A percentile compares a stretch with the other conserved stretches of the same genome.
Evolutionary conservation across 1,140 invertebrate genomes (phyloP).

Genomic region (Heterodera carotae): DNA sequence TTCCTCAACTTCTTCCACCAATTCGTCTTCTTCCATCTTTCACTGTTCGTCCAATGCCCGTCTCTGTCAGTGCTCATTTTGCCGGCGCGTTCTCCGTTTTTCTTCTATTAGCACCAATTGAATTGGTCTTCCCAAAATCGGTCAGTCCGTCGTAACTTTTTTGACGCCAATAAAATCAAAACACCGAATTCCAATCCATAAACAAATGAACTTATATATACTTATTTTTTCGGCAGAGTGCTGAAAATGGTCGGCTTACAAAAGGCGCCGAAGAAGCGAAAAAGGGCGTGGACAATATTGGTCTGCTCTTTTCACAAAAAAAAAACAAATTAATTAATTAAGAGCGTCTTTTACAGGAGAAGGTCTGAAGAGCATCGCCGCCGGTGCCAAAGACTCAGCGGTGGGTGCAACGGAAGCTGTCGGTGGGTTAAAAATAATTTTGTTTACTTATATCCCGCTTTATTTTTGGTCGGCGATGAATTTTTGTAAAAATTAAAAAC

Average conservation of each 20-base stretch:
- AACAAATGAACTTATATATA: background rate
- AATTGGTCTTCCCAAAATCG: background rate
- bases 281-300: background rate
- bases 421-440: background rate
- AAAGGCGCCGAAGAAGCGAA: slow-evolving; percentile 10
- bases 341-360: slow-evolving; percentile 6
- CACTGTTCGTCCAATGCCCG: background rate
- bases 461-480: no score
- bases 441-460: background rate
- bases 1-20: background rate
- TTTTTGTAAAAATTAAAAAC: no score
- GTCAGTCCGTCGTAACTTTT: no score
- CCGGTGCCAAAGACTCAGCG: slow-evolving; percentile 20
- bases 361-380: slow-evolving; percentile 11
- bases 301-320: background rate
- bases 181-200: no score
- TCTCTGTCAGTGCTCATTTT: slow-evolving; percentile 27
- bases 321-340: background rate
- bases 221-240: background rate
- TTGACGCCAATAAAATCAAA: no score
- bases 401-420: slow-evolving; percentile 4
- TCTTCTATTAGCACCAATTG: background rate
- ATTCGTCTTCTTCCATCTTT: background rate
- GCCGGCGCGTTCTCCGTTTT: slow-evolving; percentile 5
- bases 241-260: background rate